Evolutionary conservation across 2,797 vertebrate species (phyloP).

Genomic region (Premnoplex brunnescens): DNA sequence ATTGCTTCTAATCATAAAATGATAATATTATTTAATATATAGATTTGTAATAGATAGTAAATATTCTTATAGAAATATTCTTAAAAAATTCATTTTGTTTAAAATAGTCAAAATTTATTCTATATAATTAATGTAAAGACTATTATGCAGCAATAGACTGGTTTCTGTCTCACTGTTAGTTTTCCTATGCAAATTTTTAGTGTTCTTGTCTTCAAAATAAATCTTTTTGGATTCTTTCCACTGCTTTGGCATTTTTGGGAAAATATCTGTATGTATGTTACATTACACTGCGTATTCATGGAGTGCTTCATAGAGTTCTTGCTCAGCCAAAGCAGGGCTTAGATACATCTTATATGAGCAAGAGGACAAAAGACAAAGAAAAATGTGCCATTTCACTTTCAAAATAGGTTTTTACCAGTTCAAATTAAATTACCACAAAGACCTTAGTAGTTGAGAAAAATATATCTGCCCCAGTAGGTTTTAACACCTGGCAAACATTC

Average conservation of each 20-base stretch:
- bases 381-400: neutral
- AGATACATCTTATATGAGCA: neutral
- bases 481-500: neutral
- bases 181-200: too few species aligned
- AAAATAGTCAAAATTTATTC: neutral
- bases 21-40: neutral
- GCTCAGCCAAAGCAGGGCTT: neutral
- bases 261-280: too few species aligned
- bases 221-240: too few species aligned
- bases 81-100: neutral
- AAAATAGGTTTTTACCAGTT: neutral
- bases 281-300: neutral
- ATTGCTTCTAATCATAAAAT: neutral
- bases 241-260: too few species aligned
- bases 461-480: neutral
- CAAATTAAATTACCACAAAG: neutral
- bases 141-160: neutral
- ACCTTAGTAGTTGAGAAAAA: neutral
- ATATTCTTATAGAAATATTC: neutral
- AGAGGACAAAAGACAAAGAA: neutral
- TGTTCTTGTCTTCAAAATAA: too few species aligned
- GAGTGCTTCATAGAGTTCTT: neutral
- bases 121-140: neutral
- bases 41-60: accelerated
- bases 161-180: neutral